Percentiles rank a stretch among this genome's conserved stretches.
phyloP scores from a whole-genome alignment of 2,888 invertebrate species.

The Agriotes lineatus region DNA sequence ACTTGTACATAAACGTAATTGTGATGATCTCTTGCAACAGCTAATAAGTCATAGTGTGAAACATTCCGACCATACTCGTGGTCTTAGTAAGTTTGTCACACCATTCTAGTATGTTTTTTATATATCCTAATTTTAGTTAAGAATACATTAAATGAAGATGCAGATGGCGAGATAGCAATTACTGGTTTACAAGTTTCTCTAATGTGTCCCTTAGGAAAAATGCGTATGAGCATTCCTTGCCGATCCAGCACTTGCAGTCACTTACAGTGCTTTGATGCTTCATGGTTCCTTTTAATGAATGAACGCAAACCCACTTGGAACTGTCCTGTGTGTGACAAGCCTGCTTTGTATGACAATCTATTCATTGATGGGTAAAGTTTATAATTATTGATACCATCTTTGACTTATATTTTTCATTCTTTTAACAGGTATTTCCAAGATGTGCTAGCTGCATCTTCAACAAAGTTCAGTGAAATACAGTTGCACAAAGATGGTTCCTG shows the following conservation, averaged over 20 bases:
- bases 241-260: slow-evolving; percentile 93
- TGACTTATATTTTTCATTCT: no score
- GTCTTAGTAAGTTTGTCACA: slow-evolving; percentile 79
- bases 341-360: slow-evolving; percentile 90
- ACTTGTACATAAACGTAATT: slow-evolving; percentile 88
- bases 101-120: not conserved
- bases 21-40: slow-evolving; percentile 83
- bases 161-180: slow-evolving; percentile 96
- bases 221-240: slow-evolving; percentile 91
- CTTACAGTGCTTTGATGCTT: slow-evolving; percentile 98
- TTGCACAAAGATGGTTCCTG: slow-evolving; percentile 87
- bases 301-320: slow-evolving; percentile 98
- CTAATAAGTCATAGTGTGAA: slow-evolving; percentile 88
- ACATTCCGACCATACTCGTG: slow-evolving; percentile 91
- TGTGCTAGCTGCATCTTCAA: slow-evolving; percentile 78
- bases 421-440: slow-evolving; percentile 86
- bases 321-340: slow-evolving; percentile 97
- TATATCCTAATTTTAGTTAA: slow-evolving; percentile 72
- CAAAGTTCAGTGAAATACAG: slow-evolving; percentile 85
- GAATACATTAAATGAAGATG: slow-evolving; percentile 91
- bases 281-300: slow-evolving; percentile 96
- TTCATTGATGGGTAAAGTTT: slow-evolving; percentile 88
- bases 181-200: slow-evolving; percentile 94
- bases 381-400: no score
- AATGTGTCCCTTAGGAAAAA: slow-evolving; percentile 94